phyloP scores from a whole-genome alignment of 2,113 vertebrate genomes.

The Notiomystis cincta region DNA sequence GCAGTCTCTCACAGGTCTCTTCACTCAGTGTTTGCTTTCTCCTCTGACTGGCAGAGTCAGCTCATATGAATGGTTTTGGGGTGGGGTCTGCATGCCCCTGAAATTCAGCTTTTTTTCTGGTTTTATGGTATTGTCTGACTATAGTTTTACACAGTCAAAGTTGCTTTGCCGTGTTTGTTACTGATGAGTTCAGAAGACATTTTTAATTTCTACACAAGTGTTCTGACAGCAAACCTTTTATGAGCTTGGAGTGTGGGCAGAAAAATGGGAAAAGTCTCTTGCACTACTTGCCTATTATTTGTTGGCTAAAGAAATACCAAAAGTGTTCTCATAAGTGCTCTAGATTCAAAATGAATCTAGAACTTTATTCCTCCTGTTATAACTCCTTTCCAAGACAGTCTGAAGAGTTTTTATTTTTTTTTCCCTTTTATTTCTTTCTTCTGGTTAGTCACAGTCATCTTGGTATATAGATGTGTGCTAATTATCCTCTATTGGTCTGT shows the following conservation, averaged over 20 bases:
- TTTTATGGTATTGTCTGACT: neutral
- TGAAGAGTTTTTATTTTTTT: neutral
- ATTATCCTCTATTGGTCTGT: neutral
- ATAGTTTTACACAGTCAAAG: neutral
- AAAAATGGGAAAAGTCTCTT: neutral
- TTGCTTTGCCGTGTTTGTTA: neutral
- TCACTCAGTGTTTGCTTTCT: neutral
- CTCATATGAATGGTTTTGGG: neutral
- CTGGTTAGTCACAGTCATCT: neutral
- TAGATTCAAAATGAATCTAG: neutral
- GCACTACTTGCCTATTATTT: neutral
- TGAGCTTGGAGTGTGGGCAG: neutral
- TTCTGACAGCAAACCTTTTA: neutral
- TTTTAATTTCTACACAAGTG: neutral
- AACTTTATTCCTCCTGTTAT: neutral
- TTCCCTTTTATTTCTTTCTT: neutral
- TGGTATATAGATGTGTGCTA: neutral
- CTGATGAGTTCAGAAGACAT: neutral
- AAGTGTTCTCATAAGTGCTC: neutral
- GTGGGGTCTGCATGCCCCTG: no score
- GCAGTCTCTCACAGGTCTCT: no score
- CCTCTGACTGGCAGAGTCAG: neutral
- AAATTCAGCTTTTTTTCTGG: neutral
- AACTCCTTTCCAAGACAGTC: neutral
- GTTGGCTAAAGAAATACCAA: neutral